These are phyloP conservation scores for Aepyceros melampus DNA, from an alignment of 2,113 vertebrate species.

Conservation along the genomic window DNA sequence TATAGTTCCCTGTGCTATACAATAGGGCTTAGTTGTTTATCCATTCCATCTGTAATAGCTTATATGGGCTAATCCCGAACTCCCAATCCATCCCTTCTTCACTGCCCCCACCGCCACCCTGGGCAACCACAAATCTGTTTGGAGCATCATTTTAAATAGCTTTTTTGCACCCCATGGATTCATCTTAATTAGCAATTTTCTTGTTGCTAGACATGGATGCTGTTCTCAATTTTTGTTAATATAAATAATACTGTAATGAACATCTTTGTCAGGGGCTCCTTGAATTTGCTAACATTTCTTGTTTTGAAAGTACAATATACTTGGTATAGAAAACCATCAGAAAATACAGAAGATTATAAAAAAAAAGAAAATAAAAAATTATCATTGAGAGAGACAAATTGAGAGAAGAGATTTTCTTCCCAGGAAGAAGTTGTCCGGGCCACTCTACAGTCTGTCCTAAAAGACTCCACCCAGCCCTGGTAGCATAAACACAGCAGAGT, in stretches of 20 bases:
- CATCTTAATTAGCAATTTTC: not conserved
- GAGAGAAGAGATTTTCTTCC: not conserved
- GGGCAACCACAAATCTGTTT: not conserved
- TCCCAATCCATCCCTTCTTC: not conserved
- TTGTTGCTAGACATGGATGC: not conserved
- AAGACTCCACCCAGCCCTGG: not conserved
- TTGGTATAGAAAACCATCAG: not conserved
- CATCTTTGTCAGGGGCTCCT: not conserved
- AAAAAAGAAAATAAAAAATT: not conserved
- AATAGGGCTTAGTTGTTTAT: not conserved
- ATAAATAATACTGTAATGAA: not conserved
- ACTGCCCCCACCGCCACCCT: too few species aligned
- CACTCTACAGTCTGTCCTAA: not conserved
- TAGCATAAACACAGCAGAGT: not conserved
- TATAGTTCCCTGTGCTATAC: not conserved
- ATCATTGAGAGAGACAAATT: not conserved
- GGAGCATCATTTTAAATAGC: not conserved
- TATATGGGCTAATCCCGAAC: not conserved
- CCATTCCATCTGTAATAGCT: not conserved
- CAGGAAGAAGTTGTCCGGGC: not conserved
- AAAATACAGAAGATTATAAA: not conserved
- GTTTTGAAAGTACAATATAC: not conserved
- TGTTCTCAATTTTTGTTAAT: not conserved
- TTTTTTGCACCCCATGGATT: not conserved
- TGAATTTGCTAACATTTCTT: not conserved